Percentiles rank a stretch among this genome's conserved stretches.
phyloP scores from a whole-genome alignment of 2,113 vertebrate species.

The Cnemophilus loriae region DNA sequence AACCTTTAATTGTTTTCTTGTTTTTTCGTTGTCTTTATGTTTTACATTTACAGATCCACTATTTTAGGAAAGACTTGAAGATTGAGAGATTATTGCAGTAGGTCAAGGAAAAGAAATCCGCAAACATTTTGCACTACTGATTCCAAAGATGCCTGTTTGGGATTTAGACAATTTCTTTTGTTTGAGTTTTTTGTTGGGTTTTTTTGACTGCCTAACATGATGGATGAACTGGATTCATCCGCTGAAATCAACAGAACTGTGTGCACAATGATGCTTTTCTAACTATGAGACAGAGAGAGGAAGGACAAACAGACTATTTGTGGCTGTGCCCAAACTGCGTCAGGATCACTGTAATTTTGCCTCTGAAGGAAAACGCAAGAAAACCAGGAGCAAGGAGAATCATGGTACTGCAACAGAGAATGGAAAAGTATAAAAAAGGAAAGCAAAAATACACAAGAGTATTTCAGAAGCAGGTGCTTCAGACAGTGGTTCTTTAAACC shows the following conservation, averaged over 20 bases:
- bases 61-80: conserved; percentile 89
- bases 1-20: neutral
- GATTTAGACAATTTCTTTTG: conserved; percentile 74
- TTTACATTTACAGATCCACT: conserved; percentile 78
- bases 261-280: conserved; percentile 45
- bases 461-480: conserved; percentile 61
- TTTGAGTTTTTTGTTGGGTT: conserved; percentile 46
- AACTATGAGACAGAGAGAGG: neutral
- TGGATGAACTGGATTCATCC: conserved; percentile 80
- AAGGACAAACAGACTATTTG: conserved; percentile 26
- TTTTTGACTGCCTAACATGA: conserved; percentile 37
- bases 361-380: conserved; percentile 23
- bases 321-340: conserved; percentile 30
- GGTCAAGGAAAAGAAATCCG: conserved; percentile 67
- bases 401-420: neutral
- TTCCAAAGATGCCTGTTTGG: conserved; percentile 83
- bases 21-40: neutral
- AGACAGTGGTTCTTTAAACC: conserved; percentile 21
- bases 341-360: conserved; percentile 24
- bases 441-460: neutral
- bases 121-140: conserved; percentile 80
- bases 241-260: neutral
- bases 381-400: neutral
- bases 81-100: conserved; percentile 41
- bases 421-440: neutral